Base-by-base conservation (phyloP, 2,797 vertebrate genomes). In the Phaenicophaeus curvirostris region DNA sequence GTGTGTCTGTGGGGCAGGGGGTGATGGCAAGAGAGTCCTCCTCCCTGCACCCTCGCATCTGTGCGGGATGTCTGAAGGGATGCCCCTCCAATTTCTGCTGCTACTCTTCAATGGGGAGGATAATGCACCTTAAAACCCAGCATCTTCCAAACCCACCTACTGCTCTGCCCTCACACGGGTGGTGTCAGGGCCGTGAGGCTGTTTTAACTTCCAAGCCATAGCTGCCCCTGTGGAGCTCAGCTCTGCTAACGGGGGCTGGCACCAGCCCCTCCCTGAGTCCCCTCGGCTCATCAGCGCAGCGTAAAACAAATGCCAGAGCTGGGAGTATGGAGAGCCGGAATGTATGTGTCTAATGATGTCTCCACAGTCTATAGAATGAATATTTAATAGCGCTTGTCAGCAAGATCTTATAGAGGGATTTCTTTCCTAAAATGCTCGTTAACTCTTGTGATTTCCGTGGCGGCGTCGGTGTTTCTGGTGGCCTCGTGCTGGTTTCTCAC, bases 301-400 rank as follows among this genome's bases (percentile, higher is more conserved):
- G 33, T 72, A 91, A 96, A 96, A 96, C 97, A 94, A 97, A 96
- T 69, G 89, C 89, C 62, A 59, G 82, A 94, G 82, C 91, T 9
- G 10, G 73, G 95, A 90, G 57, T 79, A 91, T 31, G 95, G 94
- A 92, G 94, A 96, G 86, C 75, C 79, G 83, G 67, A 95, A 82
- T 46, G 65, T 96, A 78, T 96, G 95, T 96, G 96, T 96, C 95
- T 98, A 98, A 98, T 96, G 97, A 98, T 97, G 97, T 98, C 98
- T 98, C 98, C 68, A 33, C 61, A 97, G 98, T 97, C 98, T 97
- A 94, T 85, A 95, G 97, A 97, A 98, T 98, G 97, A 98, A 98
- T 98, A 98, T 98, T 98, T 98, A 98, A 98, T 98, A 92, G 95
- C 8, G 53, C 97, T 97, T 98, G 98, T 98, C 98, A 98, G 98